Base-by-base conservation (phyloP, 1,140 invertebrate genomes). In the Octopus sinensis region DNA sequence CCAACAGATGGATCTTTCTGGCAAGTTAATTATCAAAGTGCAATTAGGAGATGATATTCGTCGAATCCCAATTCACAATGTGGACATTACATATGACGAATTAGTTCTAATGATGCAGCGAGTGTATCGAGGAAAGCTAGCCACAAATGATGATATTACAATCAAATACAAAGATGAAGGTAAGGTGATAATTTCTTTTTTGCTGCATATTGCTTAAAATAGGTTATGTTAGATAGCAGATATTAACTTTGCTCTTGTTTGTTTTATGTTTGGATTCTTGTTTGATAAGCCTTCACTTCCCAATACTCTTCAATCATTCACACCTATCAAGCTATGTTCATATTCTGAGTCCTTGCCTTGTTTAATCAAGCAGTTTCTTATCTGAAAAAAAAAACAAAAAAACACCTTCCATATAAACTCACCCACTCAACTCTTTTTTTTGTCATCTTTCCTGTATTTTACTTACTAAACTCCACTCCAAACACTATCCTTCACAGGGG, bases 151-250 rank as follows among this genome's bases (percentile, higher is more conserved):
- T 92, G 94, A 95, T 85, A 93, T 95, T 80, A 92, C 92, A 4
- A 92, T 95, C 23, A 95, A 95, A 89, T 95, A 95, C 87, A 94
- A 94, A 90, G 94, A 95, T 91, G 94, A 95, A 93, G 93, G 93
- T 93, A 89, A 77, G 76, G 5, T 17, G n/a, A 6, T 76, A 13
- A 43, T 43, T 43, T 43, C 30, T 43, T 71, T 43, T 43, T 43
- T 43, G 30, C 30, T 43, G 30, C 30, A 43, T 2, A 43, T 43
- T 43, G 30, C 30, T 43, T 43, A 43, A 43, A 43, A 43, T 43
- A 43, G 30, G 30, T 3, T 43, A 43, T 43, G 30, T 43, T 43
- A 2, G 62, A n/a, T 68, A n/a, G 2, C 12, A 68, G n/a, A 68
- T n/a, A 68, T 68, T 68, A 30, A 76, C 9, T 76, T 76, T 13